phyloP scores from a whole-genome alignment of 2,113 vertebrate genomes.

The Anoplopoma fimbria region DNA sequence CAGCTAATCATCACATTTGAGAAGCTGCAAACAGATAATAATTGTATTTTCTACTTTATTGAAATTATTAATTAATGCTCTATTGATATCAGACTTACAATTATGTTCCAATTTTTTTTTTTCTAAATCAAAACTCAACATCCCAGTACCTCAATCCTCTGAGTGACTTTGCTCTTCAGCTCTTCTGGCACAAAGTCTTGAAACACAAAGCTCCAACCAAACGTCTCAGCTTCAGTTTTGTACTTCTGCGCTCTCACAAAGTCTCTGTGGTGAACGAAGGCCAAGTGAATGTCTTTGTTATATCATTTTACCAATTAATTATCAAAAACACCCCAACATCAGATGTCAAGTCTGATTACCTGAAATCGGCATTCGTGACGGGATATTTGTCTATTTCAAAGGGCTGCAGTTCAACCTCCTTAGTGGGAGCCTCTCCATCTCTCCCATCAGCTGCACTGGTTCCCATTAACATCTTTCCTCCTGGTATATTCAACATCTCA shows the following conservation, averaged over 20 bases:
- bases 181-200: constrained; percentile 93
- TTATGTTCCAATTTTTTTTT: background rate
- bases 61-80: background rate
- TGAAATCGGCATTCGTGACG: constrained; percentile 91
- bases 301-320: fast-evolving
- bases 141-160: constrained; percentile 87
- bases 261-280: constrained; percentile 81
- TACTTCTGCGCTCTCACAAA: constrained; percentile 92
- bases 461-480: constrained; percentile 88
- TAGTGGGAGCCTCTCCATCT: constrained; percentile 84
- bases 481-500: constrained; percentile 84
- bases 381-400: constrained; percentile 90
- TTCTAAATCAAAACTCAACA: background rate
- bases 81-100: background rate
- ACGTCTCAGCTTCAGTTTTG: constrained; percentile 92
- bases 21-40: too few relatives aligned
- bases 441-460: constrained; percentile 80
- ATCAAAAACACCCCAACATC: background rate
- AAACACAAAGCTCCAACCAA: constrained; percentile 99
- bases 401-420: constrained; percentile 80
- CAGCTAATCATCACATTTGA: too few relatives aligned
- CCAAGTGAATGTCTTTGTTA: background rate
- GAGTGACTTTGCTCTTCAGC: constrained; percentile 89
- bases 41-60: background rate
- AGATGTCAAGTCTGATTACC: constrained; percentile 75